Percentiles rank a stretch among this genome's conserved stretches.
phyloP scores from a whole-genome alignment of 2,113 vertebrate species.

The Hypanus sabinus region DNA sequence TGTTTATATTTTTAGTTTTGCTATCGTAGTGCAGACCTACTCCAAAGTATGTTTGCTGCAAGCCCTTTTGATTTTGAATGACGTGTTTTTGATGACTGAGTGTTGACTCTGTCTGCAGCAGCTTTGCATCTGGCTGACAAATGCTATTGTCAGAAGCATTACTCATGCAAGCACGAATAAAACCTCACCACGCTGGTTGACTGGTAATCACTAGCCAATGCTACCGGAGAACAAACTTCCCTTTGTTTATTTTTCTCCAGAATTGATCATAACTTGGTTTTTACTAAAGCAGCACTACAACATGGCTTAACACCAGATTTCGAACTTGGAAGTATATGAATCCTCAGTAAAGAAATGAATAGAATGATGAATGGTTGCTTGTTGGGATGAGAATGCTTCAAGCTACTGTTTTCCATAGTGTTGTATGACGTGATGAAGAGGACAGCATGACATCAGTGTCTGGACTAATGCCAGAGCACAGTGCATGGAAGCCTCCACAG shows the following conservation, averaged over 20 bases:
- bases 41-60: neutral
- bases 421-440: neutral
- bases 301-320: neutral
- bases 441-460: neutral
- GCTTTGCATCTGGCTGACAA: no score
- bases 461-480: neutral
- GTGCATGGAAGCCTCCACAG: neutral
- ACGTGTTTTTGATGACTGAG: neutral
- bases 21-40: neutral
- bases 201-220: neutral
- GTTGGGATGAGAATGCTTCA: neutral
- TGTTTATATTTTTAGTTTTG: neutral
- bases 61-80: neutral
- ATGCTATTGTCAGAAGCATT: neutral
- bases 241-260: constrained; percentile 22
- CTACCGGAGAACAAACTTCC: neutral
- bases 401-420: neutral
- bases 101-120: neutral
- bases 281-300: neutral
- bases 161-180: neutral
- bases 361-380: neutral
- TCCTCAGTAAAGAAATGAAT: neutral
- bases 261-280: neutral
- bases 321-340: neutral
- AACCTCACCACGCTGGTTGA: neutral